Base-by-base conservation (phyloP, 2,888 invertebrate species). In the Uropetala carovei region DNA sequence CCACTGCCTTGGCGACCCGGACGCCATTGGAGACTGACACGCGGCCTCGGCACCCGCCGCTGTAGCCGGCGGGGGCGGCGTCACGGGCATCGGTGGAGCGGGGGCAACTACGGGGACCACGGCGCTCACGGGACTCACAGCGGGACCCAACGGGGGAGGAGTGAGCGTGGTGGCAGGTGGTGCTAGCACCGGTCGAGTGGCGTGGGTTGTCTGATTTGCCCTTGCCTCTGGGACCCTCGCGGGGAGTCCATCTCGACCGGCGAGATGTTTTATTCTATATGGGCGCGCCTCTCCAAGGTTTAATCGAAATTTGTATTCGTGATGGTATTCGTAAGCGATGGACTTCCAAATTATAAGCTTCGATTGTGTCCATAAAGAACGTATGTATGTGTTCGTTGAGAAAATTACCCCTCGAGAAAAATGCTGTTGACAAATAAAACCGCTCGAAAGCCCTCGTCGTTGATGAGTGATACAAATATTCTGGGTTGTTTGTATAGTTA, bases 171-270 rank as follows among this genome's bases (percentile, higher is more conserved):
- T 93, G 0, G 92, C 93, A 22, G 94, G 94, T 92, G 93, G 94
- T 5, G 95, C 93, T 95, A 95, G 96, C 93, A 95, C 95, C 58
- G 95, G 96, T 14, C 95, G 96, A 59, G 96, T 96, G 11, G 96
- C 96, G 57, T 96, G 96, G 96, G 95, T 96, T 93, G 96, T 96
- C 94, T 96, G 96, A 95, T 89, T n/a, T 22, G 10, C n/a, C 81
- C 18, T 11, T 56, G 14, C n/a, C 58, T n/a, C 11, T 7, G 2
- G 16, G 57, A 1, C n/a, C 18, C 14, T 43, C 43, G 43, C 43
- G 43, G 5, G 3, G 43, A 5, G 43, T 5, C 5, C 43, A 1
- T 43, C 43, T 3, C 43, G 43, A 43, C 43, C 43, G 43, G 43
- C 43, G 43, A 43, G 43, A 5, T 5, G 43, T 43, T 5, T 5